A percentile compares a stretch with the other conserved stretches of the same genome.
These are phyloP conservation scores for Ditylenchus dipsaci DNA, from an alignment of 1,140 invertebrate genomes.

Conservation along the genomic window DNA sequence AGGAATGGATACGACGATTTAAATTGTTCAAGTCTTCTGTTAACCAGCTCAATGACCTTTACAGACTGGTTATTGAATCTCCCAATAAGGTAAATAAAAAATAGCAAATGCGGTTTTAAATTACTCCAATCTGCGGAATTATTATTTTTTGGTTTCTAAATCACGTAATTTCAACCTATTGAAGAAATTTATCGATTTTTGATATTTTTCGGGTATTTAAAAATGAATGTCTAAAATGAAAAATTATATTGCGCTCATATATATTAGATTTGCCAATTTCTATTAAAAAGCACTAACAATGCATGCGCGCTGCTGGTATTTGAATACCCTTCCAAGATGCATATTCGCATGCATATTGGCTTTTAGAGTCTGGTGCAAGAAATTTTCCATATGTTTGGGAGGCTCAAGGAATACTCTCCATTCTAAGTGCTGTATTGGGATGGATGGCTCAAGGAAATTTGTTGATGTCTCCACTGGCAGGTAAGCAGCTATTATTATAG, in stretches of 20 bases:
- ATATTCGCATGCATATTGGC: too few relatives aligned
- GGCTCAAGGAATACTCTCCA: slow-evolving; percentile 39
- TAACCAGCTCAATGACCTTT: slow-evolving; percentile 30
- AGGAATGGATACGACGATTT: slow-evolving; percentile 33
- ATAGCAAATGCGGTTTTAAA: background rate
- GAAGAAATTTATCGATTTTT: too few relatives aligned
- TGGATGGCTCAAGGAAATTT: slow-evolving; percentile 42
- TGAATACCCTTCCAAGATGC: too few relatives aligned
- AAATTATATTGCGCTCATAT: background rate
- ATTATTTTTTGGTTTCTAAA: too few relatives aligned
- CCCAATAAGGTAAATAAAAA: slow-evolving; percentile 30
- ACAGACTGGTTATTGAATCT: slow-evolving; percentile 24
- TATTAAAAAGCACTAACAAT: too few relatives aligned
- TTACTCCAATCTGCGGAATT: background rate
- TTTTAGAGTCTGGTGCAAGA: slow-evolving; percentile 44
- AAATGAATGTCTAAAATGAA: slow-evolving; percentile 6
- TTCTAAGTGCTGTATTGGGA: slow-evolving; percentile 35
- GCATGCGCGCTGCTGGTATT: too few relatives aligned
- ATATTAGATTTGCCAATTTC: slow-evolving; percentile 3
- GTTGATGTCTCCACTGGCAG: slow-evolving; percentile 12
- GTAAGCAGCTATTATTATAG: background rate
- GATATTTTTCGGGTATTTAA: too few relatives aligned
- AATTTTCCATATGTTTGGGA: slow-evolving; percentile 44
- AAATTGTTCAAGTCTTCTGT: slow-evolving; percentile 17
- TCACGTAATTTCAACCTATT: too few relatives aligned